Evolutionary conservation across 2,888 invertebrate genomes (phyloP), one percentile per base, ranked within the genome.

Genomic region (Calliopum simillimum): DNA sequence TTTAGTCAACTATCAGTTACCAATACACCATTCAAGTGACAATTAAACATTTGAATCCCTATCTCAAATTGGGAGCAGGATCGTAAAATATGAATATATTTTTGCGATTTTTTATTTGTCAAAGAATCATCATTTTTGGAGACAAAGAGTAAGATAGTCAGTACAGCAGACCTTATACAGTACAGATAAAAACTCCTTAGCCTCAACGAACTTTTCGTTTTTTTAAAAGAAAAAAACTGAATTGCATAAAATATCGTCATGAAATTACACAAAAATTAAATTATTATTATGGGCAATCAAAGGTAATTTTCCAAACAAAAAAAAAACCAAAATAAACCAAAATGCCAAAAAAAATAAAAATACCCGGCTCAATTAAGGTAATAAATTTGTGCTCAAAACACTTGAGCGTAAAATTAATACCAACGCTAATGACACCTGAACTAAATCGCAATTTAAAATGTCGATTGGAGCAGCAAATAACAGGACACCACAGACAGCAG

Each of bases 321-420:
- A 51, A 4, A 16, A 14, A 47, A 47, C 16, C 16, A 4, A 47
- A 51, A 12, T 51, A 16, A 51, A 14, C 16, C 51, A 1, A 51
- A 51, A 51, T 19, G 21, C 51, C 51, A 13, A 64, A 64, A 64
- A 33, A 16, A 23, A 46, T 33, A 6, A 16, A 23, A 51, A 49
- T 25, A 33, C 11, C 33, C n/a, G n/a, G n/a, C 25, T 23, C 51
- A 64, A 64, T 64, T 64, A 64, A 64, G 19, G 21, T 49, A 13
- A 25, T 47, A 64, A 51, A 47, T 64, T 64, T 47, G 63, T 51
- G 51, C 16, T 21, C n/a, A 21, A n/a, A 33, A 64, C 41, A 64
- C 51, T 49, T 64, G 23, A 64, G 49, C 49, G 33, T 51, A 51
- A 51, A 51, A 51, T 51, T 14, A 51, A 51, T 51, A 51, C 51